Conservation (phyloP, 2,888 invertebrate species). For the Scaeva pyrastri region DNA sequence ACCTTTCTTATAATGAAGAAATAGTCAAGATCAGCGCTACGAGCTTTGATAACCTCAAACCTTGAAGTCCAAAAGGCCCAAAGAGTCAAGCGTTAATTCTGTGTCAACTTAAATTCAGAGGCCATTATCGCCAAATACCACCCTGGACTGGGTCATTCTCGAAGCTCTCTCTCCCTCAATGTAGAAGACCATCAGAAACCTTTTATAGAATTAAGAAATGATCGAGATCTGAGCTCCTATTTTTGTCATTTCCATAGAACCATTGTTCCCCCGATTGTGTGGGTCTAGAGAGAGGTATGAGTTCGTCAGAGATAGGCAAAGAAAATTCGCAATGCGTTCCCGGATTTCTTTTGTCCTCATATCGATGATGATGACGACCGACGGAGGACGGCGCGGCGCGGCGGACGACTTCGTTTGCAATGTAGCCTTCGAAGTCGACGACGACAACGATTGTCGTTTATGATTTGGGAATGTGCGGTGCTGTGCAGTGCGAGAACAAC, state of each 20-base stretch:
- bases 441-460: constrained; percentile 72
- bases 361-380: neutral
- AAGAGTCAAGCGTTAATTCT: no score
- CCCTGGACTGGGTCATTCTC: constrained; percentile 39
- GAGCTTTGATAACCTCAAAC: no score
- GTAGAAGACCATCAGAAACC: constrained; percentile 34
- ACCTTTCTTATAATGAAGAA: no score
- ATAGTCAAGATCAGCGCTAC: no score
- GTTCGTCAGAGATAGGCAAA: neutral
- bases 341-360: constrained; percentile 71
- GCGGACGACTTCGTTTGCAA: no score
- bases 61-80: no score
- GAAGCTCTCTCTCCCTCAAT: neutral
- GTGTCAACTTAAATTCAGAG: neutral
- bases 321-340: constrained; percentile 66
- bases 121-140: neutral
- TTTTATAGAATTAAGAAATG: constrained; percentile 76
- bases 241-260: constrained; percentile 58
- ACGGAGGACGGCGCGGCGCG: no score
- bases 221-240: constrained; percentile 65
- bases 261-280: constrained; percentile 51
- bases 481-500: constrained; percentile 39
- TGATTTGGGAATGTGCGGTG: constrained; percentile 63
- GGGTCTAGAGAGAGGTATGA: neutral
- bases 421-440: neutral